A percentile compares a stretch with the other conserved stretches of the same genome.
Evolutionary conservation across 2,888 invertebrate genomes (phyloP).

Genomic region (Adelphocoris suturalis): DNA sequence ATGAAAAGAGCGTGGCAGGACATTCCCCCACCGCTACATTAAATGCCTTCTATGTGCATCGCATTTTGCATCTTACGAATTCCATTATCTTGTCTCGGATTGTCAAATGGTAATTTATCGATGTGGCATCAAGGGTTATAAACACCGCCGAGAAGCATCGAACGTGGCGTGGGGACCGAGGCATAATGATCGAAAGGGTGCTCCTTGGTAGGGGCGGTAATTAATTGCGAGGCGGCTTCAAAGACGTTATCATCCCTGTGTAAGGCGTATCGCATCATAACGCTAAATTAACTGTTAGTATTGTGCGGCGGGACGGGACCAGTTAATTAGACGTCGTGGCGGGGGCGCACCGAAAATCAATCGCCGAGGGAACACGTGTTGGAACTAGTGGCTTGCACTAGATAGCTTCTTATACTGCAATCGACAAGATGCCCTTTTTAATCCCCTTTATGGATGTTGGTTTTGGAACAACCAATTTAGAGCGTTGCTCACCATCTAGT

Average conservation of each 20-base stretch:
- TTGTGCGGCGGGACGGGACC: slow-evolving; percentile 1
- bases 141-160: background rate
- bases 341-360: background rate
- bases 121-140: background rate
- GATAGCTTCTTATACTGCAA: too few relatives aligned
- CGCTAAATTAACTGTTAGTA: slow-evolving; percentile 24
- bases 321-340: slow-evolving; percentile 4
- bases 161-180: background rate
- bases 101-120: too few relatives aligned
- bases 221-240: slow-evolving; percentile 23
- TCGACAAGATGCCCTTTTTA: too few relatives aligned
- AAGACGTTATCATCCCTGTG: slow-evolving; percentile 25
- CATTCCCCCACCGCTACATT: too few relatives aligned
- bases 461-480: too few relatives aligned
- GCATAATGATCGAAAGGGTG: slow-evolving; percentile 1
- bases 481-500: too few relatives aligned
- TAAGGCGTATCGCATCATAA: slow-evolving; percentile 34
- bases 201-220: background rate
- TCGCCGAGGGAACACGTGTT: background rate
- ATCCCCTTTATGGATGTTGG: too few relatives aligned
- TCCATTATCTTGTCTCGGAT: too few relatives aligned
- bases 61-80: too few relatives aligned
- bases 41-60: too few relatives aligned
- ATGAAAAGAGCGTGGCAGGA: too few relatives aligned
- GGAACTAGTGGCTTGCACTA: too few relatives aligned